A percentile compares a stretch with the other conserved stretches of the same genome.
Evolutionary conservation across 2,888 invertebrate genomes (phyloP).

Genomic region (Tetanocera ferruginea): DNA sequence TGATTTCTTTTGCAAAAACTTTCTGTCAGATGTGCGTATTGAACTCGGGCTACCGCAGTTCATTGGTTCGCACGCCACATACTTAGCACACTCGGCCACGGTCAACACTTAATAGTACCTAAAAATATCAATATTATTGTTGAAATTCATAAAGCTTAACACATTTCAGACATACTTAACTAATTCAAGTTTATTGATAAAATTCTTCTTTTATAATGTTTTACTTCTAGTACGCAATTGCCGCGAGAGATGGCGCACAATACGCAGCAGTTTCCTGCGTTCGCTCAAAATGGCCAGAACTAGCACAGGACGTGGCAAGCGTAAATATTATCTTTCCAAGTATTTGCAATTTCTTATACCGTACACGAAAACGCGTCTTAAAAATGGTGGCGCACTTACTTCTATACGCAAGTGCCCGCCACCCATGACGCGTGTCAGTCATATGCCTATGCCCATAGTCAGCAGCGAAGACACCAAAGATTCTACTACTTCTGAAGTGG

Average conservation of each 20-base stretch:
- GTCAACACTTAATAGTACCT: no score
- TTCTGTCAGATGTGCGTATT: no score
- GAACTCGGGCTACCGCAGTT: no score
- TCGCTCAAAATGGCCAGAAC: constrained; percentile 62
- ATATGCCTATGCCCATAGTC: constrained; percentile 53
- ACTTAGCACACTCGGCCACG: no score
- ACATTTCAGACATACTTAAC: no score
- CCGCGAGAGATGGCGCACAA: constrained; percentile 64
- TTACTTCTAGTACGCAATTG: constrained; percentile 61
- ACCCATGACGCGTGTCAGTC: constrained; percentile 57
- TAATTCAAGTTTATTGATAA: neutral
- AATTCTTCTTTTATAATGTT: constrained; percentile 28
- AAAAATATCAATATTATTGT: no score
- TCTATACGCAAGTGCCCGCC: constrained; percentile 46
- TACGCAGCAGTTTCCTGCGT: constrained; percentile 63
- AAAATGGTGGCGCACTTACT: constrained; percentile 44
- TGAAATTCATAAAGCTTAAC: no score
- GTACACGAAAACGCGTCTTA: constrained; percentile 60
- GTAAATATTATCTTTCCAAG: constrained; percentile 64
- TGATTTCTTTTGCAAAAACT: no score
- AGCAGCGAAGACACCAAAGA: constrained; percentile 61
- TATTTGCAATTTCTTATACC: constrained; percentile 64
- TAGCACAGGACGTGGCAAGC: constrained; percentile 63
- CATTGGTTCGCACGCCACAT: no score
- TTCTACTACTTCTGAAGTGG: constrained; percentile 49